Evolutionary conservation across 1,140 invertebrate species (phyloP).

Genomic region (Drosophila grimshawi): DNA sequence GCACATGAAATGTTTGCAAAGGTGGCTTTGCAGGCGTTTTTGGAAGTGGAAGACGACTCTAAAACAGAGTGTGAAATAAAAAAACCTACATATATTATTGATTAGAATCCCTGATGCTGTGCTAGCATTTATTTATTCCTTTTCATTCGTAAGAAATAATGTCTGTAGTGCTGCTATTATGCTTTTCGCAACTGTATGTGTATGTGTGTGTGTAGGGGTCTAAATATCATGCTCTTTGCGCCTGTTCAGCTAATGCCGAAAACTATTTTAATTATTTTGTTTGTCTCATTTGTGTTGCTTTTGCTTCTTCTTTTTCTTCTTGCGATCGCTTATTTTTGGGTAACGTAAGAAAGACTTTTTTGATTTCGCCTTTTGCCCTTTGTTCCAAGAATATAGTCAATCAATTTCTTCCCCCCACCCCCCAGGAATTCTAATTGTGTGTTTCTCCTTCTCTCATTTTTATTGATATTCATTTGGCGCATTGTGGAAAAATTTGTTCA

Average conservation of each 20-base stretch:
- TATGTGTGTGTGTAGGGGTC: background rate
- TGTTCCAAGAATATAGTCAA: background rate
- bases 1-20: no score
- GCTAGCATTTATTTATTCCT: no score
- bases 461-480: conserved; percentile 68
- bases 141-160: no score
- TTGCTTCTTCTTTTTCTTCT: background rate
- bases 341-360: conserved; percentile 20
- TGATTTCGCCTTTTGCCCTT: background rate
- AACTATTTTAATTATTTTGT: conserved; percentile 72
- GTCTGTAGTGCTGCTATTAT: no score
- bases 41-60: no score
- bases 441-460: conserved; percentile 39
- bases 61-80: no score
- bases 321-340: conserved; percentile 54
- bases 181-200: no score
- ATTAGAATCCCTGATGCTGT: no score
- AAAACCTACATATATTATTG: no score
- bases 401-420: conserved; percentile 51
- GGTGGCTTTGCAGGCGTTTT: no score
- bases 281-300: conserved; percentile 38
- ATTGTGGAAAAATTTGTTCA: conserved; percentile 60
- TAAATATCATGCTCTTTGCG: conserved; percentile 34
- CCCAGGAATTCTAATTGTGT: conserved; percentile 44
- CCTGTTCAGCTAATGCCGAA: conserved; percentile 44